A percentile compares a stretch with the other conserved stretches of the same genome.
These are phyloP conservation scores for Caligus rogercresseyi DNA, from an alignment of 1,140 invertebrate species.

Conservation along the genomic window DNA sequence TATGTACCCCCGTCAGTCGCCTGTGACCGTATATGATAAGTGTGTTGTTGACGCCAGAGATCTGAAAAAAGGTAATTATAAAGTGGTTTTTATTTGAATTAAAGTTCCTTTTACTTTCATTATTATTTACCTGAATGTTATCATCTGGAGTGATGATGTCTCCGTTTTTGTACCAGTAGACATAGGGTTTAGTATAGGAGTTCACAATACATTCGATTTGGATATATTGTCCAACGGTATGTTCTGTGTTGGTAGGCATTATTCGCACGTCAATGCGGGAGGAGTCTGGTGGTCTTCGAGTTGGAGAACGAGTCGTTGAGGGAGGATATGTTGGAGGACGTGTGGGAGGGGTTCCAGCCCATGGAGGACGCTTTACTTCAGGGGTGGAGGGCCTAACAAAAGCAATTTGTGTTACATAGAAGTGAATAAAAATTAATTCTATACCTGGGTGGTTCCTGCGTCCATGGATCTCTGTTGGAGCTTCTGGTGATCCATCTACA, in stretches of 20 bases:
- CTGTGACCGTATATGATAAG: constrained; percentile 44
- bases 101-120: no score
- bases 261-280: neutral
- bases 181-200: constrained; percentile 10
- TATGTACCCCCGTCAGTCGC: constrained; percentile 53
- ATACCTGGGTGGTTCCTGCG: neutral
- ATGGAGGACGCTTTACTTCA: no score
- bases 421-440: neutral
- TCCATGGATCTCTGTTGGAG: neutral
- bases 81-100: no score
- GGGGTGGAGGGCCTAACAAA: no score
- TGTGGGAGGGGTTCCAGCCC: no score
- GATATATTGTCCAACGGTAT: neutral
- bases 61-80: constrained; percentile 20
- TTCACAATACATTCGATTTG: constrained; percentile 13
- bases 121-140: neutral
- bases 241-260: neutral
- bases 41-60: constrained; percentile 37
- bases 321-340: neutral
- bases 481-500: neutral
- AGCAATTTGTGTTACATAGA: neutral
- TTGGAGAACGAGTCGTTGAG: neutral
- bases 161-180: constrained; percentile 13
- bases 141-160: neutral
- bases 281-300: neutral